Base-by-base conservation (phyloP, 2,113 vertebrate species). In the Neotoma lepida region DNA sequence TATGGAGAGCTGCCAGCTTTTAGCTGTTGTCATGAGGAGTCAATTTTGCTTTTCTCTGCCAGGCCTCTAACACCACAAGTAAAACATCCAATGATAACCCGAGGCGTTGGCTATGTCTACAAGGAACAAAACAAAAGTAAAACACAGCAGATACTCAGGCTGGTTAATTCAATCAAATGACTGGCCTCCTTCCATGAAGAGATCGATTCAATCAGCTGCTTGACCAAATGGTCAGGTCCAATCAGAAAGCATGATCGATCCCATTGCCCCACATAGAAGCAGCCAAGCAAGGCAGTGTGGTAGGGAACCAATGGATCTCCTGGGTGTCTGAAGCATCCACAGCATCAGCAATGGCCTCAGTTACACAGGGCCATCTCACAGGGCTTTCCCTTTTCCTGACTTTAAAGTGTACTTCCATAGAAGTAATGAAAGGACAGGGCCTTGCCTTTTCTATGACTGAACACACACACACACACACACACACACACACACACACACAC, bases 41-140 rank as follows among this genome's bases (percentile, higher is more conserved):
- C 96, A 61, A 68, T 95, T 94, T 92, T 88, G 81, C 77, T 95
- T 97, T 78, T 74, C 89, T 95, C 91, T 96, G 91, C 77, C 94
- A 90, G 88, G 49, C 68, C 73, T 80, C 56, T 94, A 91, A 94
- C 56, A 92, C 66, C 87, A 95, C 54, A 89, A 96, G 51, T 66
- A 95, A 95, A 96, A 93, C 51, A 17, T 91, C 87, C 86, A 80
- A 96, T 88, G 96, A 94, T 85, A 95, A 87, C 89, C 90, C 4
- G 54, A 94, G 95, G 73, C 28, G 1, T 15, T 95, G 90, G 84
- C 91, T 91, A 6, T 78, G 46, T 73, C 76, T 88, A 18, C 71
- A 7, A 49, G 84, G 26, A 44, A 90, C 61, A 80, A 61, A 68
- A 26, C 71, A 73, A 78, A 93, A 51, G 13, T 41, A 81, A n/a